These are phyloP conservation scores for Casuarius casuarius DNA, from an alignment of 2,113 vertebrate species.

Conservation along the genomic window DNA sequence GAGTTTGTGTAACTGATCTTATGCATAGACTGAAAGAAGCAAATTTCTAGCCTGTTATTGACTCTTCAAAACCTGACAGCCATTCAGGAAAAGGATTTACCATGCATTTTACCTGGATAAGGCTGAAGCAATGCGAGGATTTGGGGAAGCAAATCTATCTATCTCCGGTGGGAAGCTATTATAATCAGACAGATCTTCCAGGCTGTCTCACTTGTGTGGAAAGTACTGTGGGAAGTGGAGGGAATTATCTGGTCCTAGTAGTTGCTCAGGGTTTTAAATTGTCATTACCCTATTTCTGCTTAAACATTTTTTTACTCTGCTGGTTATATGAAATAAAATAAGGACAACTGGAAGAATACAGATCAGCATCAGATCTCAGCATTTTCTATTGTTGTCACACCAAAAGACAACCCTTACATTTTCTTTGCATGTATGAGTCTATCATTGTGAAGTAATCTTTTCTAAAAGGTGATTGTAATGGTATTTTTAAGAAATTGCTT, in stretches of 20 bases:
- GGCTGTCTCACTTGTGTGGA: neutral
- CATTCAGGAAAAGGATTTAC: neutral
- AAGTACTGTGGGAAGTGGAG: neutral
- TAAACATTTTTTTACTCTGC: neutral
- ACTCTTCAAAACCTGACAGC: neutral
- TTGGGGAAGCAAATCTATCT: neutral
- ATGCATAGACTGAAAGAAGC: neutral
- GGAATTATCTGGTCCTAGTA: neutral
- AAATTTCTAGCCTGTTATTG: neutral
- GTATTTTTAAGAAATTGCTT: constrained; percentile 43
- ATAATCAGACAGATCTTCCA: neutral
- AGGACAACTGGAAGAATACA: neutral
- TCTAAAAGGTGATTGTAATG: constrained; percentile 5
- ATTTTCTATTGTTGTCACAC: neutral
- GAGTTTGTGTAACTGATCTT: neutral
- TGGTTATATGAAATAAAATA: neutral
- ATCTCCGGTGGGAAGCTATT: neutral
- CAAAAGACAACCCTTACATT: neutral
- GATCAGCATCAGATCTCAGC: neutral
- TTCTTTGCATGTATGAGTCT: neutral
- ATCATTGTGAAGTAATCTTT: neutral
- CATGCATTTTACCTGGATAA: neutral
- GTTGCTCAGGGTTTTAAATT: accelerated
- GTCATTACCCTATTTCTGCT: neutral
- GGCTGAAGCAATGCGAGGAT: neutral